Percentiles rank a stretch among this genome's conserved stretches.
Conservation (phyloP, 1,140 invertebrate genomes). For the Chironomus striatipennis region DNA sequence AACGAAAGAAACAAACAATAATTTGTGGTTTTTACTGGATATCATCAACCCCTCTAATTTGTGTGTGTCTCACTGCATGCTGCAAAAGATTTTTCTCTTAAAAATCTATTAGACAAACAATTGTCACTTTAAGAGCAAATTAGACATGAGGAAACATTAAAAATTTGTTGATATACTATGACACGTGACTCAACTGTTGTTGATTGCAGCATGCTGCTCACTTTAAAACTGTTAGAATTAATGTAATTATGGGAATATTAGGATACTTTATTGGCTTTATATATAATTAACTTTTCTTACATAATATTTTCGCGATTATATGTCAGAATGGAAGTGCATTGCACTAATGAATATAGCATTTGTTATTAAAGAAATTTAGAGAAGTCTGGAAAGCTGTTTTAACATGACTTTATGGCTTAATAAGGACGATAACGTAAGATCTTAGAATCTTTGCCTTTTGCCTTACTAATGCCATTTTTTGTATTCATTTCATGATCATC, state of each 20-base stretch:
- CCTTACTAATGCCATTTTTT: background rate
- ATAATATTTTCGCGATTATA: too few relatives aligned
- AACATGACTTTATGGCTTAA: background rate
- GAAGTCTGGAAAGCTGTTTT: background rate
- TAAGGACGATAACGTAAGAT: background rate
- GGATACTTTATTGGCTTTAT: too few relatives aligned
- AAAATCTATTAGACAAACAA: constrained; percentile 14
- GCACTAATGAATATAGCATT: too few relatives aligned
- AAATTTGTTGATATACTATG: background rate
- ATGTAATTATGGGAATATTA: too few relatives aligned
- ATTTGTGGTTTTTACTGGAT: constrained; percentile 19
- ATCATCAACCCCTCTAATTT: background rate
- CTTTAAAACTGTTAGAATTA: background rate
- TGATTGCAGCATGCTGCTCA: constrained; percentile 2
- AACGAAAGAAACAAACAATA: background rate
- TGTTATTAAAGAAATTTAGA: background rate
- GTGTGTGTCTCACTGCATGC: background rate
- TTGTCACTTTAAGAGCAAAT: constrained; percentile 7
- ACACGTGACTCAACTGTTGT: constrained; percentile 9
- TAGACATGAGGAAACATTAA: constrained; percentile 13
- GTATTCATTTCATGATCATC: too few relatives aligned
- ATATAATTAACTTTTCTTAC: too few relatives aligned
- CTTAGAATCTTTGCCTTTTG: background rate
- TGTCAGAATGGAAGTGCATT: too few relatives aligned
- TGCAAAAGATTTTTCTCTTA: background rate